Conservation (phyloP, 2,113 vertebrate species). For the Megaptera novaeangliae region DNA sequence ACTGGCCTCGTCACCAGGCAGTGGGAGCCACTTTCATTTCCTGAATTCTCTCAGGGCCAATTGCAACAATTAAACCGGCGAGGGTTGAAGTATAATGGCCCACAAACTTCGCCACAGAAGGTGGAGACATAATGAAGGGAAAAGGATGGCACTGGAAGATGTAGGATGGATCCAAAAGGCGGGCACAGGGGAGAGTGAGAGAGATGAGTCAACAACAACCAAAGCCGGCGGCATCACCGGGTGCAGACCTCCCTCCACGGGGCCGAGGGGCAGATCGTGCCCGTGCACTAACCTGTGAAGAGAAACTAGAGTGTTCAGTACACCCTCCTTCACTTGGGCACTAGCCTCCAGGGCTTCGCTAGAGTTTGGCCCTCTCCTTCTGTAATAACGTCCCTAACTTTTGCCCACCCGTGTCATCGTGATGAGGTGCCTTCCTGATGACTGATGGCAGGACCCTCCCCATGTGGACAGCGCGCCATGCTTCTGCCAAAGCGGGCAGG, state of each 20-base stretch:
- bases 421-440: neutral
- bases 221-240: neutral
- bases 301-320: neutral
- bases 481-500: neutral
- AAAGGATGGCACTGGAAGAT: neutral
- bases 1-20: neutral
- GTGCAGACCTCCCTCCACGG: neutral
- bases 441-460: neutral
- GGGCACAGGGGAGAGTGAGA: neutral
- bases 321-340: neutral
- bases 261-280: neutral
- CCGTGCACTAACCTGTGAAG: neutral
- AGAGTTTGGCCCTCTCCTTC: neutral
- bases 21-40: neutral
- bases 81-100: neutral
- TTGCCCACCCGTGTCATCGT: neutral
- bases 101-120: neutral
- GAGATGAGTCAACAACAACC: neutral
- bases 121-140: neutral
- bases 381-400: neutral
- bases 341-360: fast-evolving
- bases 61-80: neutral
- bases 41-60: neutral
- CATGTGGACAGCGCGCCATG: fast-evolving
- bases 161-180: neutral